phyloP scores from a whole-genome alignment of 64 coral and sea anemone species.

The Hydrozoanthus tunicans region DNA sequence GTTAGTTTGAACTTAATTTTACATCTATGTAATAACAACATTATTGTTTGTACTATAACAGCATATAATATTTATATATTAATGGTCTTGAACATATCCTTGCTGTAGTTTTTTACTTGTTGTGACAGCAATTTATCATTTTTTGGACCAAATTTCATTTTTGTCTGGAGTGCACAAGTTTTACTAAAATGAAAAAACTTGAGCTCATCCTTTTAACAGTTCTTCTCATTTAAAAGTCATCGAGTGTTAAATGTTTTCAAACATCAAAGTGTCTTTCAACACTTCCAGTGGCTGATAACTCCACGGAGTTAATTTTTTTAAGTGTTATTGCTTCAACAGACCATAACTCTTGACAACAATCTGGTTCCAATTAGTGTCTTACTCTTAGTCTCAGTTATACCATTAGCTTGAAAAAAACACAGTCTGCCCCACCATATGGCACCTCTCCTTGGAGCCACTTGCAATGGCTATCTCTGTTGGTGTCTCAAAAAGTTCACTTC shows the following conservation, averaged over 20 bases:
- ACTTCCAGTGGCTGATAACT: not conserved
- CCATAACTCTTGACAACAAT: not conserved
- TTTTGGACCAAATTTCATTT: constrained; percentile 17
- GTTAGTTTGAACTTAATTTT: constrained; percentile 21
- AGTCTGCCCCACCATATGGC: not conserved
- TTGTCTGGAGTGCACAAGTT: not conserved
- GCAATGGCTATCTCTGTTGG: not conserved
- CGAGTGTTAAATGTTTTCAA: not conserved
- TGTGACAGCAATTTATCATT: constrained; percentile 16
- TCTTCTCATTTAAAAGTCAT: not conserved
- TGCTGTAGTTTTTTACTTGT: not conserved
- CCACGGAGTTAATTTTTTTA: not conserved
- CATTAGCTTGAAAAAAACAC: not conserved
- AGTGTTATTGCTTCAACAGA: not conserved
- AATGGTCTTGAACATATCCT: not conserved
- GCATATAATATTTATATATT: not conserved
- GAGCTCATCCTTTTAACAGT: not conserved
- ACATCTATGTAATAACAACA: constrained; percentile 30
- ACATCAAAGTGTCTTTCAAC: not conserved
- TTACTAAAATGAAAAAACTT: not conserved
- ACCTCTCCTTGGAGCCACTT: not conserved
- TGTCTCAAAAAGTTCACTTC: not conserved
- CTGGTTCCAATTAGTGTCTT: not conserved
- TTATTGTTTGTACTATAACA: not conserved
- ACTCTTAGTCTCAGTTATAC: not conserved